These are phyloP conservation scores for Heliopora coerulea DNA, from an alignment of 92 coral and sea anemone species.

Conservation along the genomic window DNA sequence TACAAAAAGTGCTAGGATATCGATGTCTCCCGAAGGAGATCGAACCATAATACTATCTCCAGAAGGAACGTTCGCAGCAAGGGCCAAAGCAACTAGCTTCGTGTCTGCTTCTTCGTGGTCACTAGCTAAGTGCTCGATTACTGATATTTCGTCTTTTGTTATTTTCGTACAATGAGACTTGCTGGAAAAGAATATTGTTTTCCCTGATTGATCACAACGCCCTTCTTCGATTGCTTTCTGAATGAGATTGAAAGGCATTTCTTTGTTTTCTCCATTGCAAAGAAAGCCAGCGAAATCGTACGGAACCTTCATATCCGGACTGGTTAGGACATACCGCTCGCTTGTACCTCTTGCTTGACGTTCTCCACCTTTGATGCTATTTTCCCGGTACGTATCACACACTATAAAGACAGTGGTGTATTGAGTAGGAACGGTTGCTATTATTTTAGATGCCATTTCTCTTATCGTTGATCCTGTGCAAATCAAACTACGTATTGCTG, in stretches of 20 bases:
- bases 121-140: background rate
- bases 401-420: conserved; percentile 9
- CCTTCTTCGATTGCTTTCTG: conserved; percentile 9
- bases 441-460: conserved; percentile 21
- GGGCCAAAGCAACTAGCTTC: background rate
- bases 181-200: background rate
- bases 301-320: conserved; percentile 28
- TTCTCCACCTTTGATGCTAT: conserved; percentile 2
- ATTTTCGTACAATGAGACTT: conserved; percentile 1
- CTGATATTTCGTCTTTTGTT: background rate
- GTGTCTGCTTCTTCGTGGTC: conserved; percentile 14
- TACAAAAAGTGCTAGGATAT: conserved; percentile 27
- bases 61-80: conserved; percentile 6
- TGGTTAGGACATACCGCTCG: conserved; percentile 13
- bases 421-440: conserved; percentile 7
- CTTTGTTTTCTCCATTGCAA: conserved; percentile 27
- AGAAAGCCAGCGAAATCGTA: conserved; percentile 10
- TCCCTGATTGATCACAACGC: background rate
- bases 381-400: background rate
- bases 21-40: conserved; percentile 38
- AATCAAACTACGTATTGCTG: conserved; percentile 13
- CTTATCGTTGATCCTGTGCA: background rate
- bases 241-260: conserved; percentile 18
- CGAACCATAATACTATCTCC: conserved; percentile 29
- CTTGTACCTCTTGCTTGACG: background rate